Base-by-base conservation (phyloP, 2,888 invertebrate genomes). In the Mamestra brassicae region DNA sequence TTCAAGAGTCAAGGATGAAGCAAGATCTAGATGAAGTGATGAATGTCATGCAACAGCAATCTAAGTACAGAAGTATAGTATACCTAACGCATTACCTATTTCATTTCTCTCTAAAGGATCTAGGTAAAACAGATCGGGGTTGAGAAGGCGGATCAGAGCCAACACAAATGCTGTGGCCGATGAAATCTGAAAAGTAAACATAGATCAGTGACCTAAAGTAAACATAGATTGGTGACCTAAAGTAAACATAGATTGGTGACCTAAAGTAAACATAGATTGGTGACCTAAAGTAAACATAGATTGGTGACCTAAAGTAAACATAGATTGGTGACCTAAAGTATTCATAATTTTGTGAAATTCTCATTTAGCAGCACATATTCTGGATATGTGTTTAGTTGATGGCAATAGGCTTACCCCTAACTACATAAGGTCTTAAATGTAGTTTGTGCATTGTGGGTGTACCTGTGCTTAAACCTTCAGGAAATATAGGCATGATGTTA, bases 151-250 rank as follows among this genome's bases (percentile, higher is more conserved):
- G 10, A 95, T 87, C 36, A 95, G 79, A 17, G 93, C 91, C 86
- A 95, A 87, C 76, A 93, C 92, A 85, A 96, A 94, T 47, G 96
- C 95, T 71, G 96, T 95, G 2, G 92, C 92, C n/a, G 96, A 91
- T 42, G 96, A 96, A 61, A 95, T 90, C 96, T 96, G 91, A 58
- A 92, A 92, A 71, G 57, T 11, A 47, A 61, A 15, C 26, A 50
- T 11, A 34, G 0, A 45, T 75, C 0, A 58, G 13, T 36, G 26
- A 47, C 38, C 38, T 42, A 8, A 42, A 42, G 2, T 5, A 38
- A 26, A 26, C 38, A 38, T 38, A 38, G 38, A 38, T 38, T 2
- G 0, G 38, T 5, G 6, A 38, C 4, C 4, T 38, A 6, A 38
- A 38, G 26, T 26, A 26, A 26, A 26, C 1, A 26, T 26, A 26